These are phyloP conservation scores for Netelia fuscicornis DNA, from an alignment of 2,888 invertebrate species.

Conservation along the genomic window DNA sequence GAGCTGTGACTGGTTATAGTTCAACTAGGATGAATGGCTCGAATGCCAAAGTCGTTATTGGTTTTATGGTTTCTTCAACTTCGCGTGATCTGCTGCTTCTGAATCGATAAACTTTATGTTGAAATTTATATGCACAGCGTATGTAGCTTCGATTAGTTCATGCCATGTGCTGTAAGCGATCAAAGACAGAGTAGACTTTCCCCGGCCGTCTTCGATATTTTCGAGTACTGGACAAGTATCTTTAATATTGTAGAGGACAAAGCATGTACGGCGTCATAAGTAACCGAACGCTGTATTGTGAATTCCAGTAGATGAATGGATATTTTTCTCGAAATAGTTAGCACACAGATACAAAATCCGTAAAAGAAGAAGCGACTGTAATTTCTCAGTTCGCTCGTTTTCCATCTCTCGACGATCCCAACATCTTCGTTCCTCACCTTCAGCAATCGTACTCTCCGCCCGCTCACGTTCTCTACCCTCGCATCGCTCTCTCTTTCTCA, in stretches of 20 bases:
- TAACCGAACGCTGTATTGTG: constrained; percentile 12
- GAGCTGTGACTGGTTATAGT: background rate
- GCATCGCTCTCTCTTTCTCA: constrained; percentile 2
- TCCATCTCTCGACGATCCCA: constrained; percentile 45
- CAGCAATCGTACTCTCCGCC: constrained; percentile 40
- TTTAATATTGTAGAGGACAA: background rate
- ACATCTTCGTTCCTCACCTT: constrained; percentile 48
- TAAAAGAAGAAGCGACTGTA: constrained; percentile 39
- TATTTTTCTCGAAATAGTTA: constrained; percentile 4
- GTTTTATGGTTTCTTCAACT: background rate
- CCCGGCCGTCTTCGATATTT: background rate
- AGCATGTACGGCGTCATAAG: background rate
- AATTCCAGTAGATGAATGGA: constrained; percentile 36
- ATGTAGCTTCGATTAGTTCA: background rate
- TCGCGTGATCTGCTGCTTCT: background rate
- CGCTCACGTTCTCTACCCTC: background rate
- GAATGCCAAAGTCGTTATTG: background rate
- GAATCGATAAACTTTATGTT: background rate
- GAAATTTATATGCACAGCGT: background rate
- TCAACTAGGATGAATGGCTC: background rate
- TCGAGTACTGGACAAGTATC: background rate
- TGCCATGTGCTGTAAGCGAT: background rate
- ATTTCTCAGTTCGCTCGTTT: constrained; percentile 63
- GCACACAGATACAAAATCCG: constrained; percentile 20
- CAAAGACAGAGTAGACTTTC: too few relatives aligned